Conservation (phyloP, 2,888 invertebrate species). For the Heterodera filipjevi region DNA sequence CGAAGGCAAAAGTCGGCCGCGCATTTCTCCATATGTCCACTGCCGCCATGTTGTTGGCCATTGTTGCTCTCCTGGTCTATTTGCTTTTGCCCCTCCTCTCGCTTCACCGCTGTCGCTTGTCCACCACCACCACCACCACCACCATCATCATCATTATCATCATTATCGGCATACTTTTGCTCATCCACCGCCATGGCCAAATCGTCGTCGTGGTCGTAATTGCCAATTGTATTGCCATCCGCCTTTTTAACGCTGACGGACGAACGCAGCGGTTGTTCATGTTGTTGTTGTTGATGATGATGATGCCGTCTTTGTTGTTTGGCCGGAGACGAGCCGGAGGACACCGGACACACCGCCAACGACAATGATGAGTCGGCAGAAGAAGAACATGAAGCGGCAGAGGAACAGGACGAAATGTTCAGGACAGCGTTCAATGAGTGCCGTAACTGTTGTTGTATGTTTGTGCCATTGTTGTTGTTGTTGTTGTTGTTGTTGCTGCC, state of each 20-base stretch:
- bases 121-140: background rate
- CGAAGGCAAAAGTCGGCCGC: constrained; percentile 36
- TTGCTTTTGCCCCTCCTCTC: constrained; percentile 21
- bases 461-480: background rate
- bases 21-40: constrained; percentile 32
- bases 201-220: background rate
- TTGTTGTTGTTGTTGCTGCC: constrained; percentile 11
- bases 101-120: background rate
- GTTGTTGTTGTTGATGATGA: background rate
- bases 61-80: background rate
- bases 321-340: background rate
- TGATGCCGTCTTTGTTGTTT: background rate
- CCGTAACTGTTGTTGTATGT: background rate
- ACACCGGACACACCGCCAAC: background rate
- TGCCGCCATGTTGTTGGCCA: constrained; percentile 1
- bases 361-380: background rate
- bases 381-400: background rate
- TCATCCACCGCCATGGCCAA: background rate
- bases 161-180: background rate
- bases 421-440: background rate
- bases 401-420: background rate
- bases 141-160: background rate
- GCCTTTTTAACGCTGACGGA: too few relatives aligned
- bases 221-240: too few relatives aligned
- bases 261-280: background rate